Evolutionary conservation across 23 tunicate species (phyloP).

Genomic region (Styela clava): DNA sequence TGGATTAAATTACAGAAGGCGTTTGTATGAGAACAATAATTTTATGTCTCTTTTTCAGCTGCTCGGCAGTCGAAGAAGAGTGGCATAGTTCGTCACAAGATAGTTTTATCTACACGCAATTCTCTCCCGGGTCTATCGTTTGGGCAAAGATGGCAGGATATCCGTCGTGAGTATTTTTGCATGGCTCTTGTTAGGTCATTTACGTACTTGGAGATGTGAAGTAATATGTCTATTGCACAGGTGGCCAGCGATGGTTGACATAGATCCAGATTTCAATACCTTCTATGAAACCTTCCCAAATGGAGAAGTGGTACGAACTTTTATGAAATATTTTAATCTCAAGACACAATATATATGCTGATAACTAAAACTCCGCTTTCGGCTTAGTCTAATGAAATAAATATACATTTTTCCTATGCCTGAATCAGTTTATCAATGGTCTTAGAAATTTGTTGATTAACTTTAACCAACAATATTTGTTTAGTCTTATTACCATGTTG

Average conservation of each 20-base stretch:
- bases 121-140: slow-evolving; percentile 76
- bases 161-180: slow-evolving; percentile 69
- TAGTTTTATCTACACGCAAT: slow-evolving; percentile 65
- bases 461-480: no score
- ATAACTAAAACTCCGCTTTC: no score
- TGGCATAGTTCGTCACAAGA: slow-evolving; percentile 56
- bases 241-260: slow-evolving; percentile 97
- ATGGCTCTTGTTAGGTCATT: neutral
- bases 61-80: slow-evolving; percentile 63
- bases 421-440: no score
- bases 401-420: no score
- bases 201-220: neutral
- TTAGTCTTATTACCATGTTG: slow-evolving; percentile 86
- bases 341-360: no score
- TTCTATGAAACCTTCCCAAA: slow-evolving; percentile 62
- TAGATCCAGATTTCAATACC: slow-evolving; percentile 68
- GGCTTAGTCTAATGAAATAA: no score
- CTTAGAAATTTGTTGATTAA: no score
- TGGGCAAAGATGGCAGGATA: slow-evolving; percentile 95
- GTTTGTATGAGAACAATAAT: no score
- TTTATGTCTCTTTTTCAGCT: slow-evolving; percentile 45
- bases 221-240: slow-evolving; percentile 22
- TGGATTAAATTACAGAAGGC: no score
- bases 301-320: slow-evolving; percentile 60
- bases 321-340: no score